These are phyloP conservation scores for Drosophila rellima DNA, from an alignment of 2,888 invertebrate genomes.

Conservation along the genomic window DNA sequence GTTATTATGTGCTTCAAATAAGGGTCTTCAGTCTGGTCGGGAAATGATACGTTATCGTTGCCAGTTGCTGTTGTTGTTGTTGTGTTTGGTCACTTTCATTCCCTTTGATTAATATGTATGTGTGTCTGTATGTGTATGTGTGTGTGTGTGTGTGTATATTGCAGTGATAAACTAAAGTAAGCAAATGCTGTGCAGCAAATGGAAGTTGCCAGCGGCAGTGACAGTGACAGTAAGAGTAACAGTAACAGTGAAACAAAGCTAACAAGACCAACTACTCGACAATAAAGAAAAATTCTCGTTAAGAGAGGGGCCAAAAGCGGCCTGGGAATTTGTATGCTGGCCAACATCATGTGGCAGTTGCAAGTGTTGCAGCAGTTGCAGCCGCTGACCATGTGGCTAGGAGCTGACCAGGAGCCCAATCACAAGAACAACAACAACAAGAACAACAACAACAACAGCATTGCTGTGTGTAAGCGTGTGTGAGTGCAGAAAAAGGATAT, in stretches of 20 bases:
- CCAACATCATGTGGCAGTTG: conserved; percentile 54
- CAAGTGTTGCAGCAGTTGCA: conserved; percentile 34
- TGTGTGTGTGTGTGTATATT: conserved; percentile 18
- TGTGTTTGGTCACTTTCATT: conserved; percentile 7
- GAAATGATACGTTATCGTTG: conserved; percentile 7
- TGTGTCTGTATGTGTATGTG: conserved; percentile 14
- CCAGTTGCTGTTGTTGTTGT: conserved; percentile 17
- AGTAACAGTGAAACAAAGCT: conserved; percentile 52
- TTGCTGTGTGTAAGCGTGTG: conserved; percentile 51
- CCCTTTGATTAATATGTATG: conserved; percentile 15
- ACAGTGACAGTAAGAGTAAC: conserved; percentile 50
- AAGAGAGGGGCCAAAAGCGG: conserved; percentile 22
- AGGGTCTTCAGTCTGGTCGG: conserved; percentile 12
- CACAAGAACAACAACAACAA: conserved; percentile 30
- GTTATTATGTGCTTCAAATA: conserved; percentile 24
- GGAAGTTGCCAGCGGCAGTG: conserved; percentile 39
- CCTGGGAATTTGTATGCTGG: conserved; percentile 19
- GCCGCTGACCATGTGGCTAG: conserved; percentile 39
- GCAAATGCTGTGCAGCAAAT: conserved; percentile 54
- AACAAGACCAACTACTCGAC: conserved; percentile 49
- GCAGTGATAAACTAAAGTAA: conserved; percentile 49
- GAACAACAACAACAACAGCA: conserved; percentile 27
- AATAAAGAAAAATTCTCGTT: conserved; percentile 29
- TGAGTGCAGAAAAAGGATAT: conserved; percentile 41
- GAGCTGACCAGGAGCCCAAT: conserved; percentile 41